Base-by-base conservation (phyloP, 2,797 vertebrate genomes). In the Sebastes flavidus region DNA sequence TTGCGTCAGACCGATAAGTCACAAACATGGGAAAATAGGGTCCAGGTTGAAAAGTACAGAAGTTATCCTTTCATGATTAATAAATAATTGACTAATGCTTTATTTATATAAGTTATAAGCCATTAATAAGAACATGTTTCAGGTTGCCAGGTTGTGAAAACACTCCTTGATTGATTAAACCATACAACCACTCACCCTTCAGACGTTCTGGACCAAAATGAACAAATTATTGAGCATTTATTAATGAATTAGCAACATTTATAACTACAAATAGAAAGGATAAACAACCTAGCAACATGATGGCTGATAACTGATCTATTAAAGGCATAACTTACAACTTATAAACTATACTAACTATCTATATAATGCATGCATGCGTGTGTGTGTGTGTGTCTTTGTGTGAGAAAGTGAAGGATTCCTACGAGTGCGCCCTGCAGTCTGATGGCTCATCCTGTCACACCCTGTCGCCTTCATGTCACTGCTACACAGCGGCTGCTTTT, bases 391-490 rank as follows among this genome's bases (percentile, higher is more conserved):
- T 72, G 25, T 78, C 38, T 65, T 4, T 62, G 70, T 78, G 76
- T 63, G 66, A 71, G 80, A 83, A 75, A 68, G 81, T 82, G 75
- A 82, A 70, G 58, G 67, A 59, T 49, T 83, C 36, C 70, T 46
- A 1, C 70, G 66, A 59, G 42, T 81, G 77, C 36, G 49, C 84
- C 87, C 88, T 80, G 72, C 76, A 84, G 87, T 78, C 74, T 58
- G 84, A 76, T 54, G 62, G 67, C 82, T 93, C 83, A 82, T 75
- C 87, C 84, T 72, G 87, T 92, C 91, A 72, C 89, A 88, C 78
- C 86, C 84, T 90, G 91, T 92, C 85, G 85, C 90, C 87, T 66
- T 62, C 84, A 49, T 32, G 81, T 91, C 91, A 87, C 78, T 18
- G 71, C 77, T 58, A 75, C 86, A 85, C 75, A 61, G 75, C 76